phyloP scores from a whole-genome alignment of 92 coral and sea anemone species.

The Muricea muricata region DNA sequence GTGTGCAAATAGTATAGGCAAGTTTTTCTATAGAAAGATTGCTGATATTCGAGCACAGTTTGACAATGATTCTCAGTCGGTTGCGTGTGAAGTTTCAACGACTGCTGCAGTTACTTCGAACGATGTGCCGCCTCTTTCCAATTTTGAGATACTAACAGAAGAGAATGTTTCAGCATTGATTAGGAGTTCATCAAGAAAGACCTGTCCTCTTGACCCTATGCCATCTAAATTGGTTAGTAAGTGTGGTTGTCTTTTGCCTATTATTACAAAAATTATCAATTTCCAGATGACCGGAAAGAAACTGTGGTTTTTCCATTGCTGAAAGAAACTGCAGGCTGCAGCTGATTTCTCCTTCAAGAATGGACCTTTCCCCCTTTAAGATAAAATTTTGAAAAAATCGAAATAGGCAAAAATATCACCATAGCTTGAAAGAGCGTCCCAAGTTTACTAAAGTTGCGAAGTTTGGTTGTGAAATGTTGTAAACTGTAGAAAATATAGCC shows the following conservation, averaged over 20 bases:
- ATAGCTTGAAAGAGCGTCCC: no score
- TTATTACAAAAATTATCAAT: slow-evolving; percentile 47
- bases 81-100: neutral
- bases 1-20: slow-evolving; percentile 49
- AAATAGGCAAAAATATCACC: no score
- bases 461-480: no score
- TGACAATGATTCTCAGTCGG: slow-evolving; percentile 19
- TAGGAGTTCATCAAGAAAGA: slow-evolving; percentile 33
- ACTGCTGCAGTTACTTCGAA: slow-evolving; percentile 28
- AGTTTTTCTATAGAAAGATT: slow-evolving; percentile 58
- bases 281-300: slow-evolving; percentile 53
- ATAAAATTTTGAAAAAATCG: no score
- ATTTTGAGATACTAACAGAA: slow-evolving; percentile 38
- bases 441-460: no score
- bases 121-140: slow-evolving; percentile 11
- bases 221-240: slow-evolving; percentile 32
- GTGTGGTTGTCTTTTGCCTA: slow-evolving; percentile 38
- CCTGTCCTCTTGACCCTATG: slow-evolving; percentile 49
- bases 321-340: slow-evolving; percentile 45
- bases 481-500: no score
- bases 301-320: slow-evolving; percentile 43
- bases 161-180: slow-evolving; percentile 47
- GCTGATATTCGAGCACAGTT: slow-evolving; percentile 39
- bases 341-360: slow-evolving; percentile 19
- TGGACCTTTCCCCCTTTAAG: no score